These are phyloP conservation scores for Myiozetetes cayanensis DNA, from an alignment of 2,113 vertebrate species.

Conservation along the genomic window DNA sequence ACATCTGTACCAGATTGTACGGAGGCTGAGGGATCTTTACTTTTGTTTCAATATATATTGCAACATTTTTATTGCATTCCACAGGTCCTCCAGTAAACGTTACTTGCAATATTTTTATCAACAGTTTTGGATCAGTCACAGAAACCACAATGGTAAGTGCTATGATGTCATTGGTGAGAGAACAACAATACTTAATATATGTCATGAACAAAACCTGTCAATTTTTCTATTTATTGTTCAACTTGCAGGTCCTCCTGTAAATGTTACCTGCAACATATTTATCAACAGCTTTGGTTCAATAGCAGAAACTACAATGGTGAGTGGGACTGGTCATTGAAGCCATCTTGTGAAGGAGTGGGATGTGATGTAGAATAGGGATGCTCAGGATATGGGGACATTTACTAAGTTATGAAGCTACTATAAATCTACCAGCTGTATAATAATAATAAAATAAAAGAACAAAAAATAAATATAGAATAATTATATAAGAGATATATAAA, in stretches of 20 bases:
- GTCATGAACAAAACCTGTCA: conserved; percentile 82
- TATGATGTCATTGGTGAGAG: conserved; percentile 72
- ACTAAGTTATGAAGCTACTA: conserved; percentile 8
- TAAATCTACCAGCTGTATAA: not conserved
- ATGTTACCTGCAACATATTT: conserved; percentile 99
- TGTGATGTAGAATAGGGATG: conserved; percentile 12
- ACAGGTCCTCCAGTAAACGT: conserved; percentile 97
- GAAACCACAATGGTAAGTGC: conserved; percentile 97
- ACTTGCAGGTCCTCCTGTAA: conserved; percentile 97
- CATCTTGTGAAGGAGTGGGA: conserved; percentile 78
- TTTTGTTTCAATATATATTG: conserved; percentile 77
- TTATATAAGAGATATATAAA: not conserved
- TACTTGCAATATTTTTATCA: conserved; percentile 99
- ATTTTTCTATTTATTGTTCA: conserved; percentile 92
- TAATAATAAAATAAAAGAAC: not conserved
- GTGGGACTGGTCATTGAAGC: conserved; percentile 84
- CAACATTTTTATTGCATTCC: conserved; percentile 91
- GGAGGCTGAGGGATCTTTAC: conserved; percentile 71
- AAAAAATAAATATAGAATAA: not conserved
- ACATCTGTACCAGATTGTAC: conserved; percentile 65
- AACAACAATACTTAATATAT: conserved; percentile 75
- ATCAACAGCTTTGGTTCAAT: conserved; percentile 99
- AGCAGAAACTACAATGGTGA: conserved; percentile 99
- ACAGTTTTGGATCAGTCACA: conserved; percentile 98
- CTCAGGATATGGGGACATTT: not conserved